Evolutionary conservation across 1,140 invertebrate species (phyloP).

Genomic region (Arctopsyche grandis): DNA sequence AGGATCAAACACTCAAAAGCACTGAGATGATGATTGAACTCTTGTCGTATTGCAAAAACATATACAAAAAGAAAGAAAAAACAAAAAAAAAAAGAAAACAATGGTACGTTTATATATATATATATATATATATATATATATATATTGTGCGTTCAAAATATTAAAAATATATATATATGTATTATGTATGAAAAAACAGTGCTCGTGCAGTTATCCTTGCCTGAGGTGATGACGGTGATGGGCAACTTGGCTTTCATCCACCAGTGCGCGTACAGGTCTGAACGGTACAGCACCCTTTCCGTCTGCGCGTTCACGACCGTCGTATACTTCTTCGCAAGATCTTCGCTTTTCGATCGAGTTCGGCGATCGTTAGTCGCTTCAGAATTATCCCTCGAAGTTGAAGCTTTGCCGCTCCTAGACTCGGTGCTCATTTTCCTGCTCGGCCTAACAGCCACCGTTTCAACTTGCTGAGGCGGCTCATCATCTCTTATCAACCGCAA

Average conservation of each 20-base stretch:
- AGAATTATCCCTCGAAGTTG: neutral
- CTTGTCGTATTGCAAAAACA: conserved; percentile 23
- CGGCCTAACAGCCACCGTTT: conserved; percentile 28
- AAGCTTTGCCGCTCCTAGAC: neutral
- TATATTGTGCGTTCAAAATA: too few relatives aligned
- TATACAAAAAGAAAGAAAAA: neutral
- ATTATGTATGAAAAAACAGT: conserved; percentile 40
- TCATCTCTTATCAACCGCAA: conserved; percentile 64
- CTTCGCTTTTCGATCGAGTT: conserved; percentile 62
- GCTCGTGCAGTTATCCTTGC: conserved; percentile 67
- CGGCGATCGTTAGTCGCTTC: conserved; percentile 19
- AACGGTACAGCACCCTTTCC: conserved; percentile 73
- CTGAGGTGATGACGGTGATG: conserved; percentile 70
- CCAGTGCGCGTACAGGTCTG: conserved; percentile 90
- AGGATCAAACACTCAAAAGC: conserved; percentile 67
- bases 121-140: too few relatives aligned
- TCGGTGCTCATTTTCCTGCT: conserved; percentile 39
- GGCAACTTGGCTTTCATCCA: conserved; percentile 89
- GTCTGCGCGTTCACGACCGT: conserved; percentile 58
- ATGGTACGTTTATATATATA: too few relatives aligned
- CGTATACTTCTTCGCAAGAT: conserved; percentile 62
- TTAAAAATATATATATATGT: too few relatives aligned
- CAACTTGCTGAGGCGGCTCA: conserved; percentile 56
- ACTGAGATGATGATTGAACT: conserved; percentile 55
- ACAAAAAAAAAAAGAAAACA: neutral